Evolutionary conservation across 2,113 vertebrate species (phyloP).

Genomic region (Nothobranchius furzeri): DNA sequence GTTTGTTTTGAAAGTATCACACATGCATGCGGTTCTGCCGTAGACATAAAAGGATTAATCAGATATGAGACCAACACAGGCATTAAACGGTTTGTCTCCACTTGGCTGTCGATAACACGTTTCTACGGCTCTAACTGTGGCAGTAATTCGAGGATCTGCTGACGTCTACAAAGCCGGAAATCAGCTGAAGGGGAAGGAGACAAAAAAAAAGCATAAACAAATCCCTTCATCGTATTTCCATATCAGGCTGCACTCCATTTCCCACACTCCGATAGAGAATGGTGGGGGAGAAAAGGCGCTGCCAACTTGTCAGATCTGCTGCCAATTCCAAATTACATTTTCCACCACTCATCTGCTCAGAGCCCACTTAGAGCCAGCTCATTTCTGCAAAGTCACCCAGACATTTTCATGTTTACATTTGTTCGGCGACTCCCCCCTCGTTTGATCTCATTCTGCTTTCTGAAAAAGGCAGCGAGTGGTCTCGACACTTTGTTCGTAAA

Average conservation of each 20-base stretch:
- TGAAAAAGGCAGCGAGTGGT: constrained; percentile 8
- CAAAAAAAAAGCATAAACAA: not conserved
- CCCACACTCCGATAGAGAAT: constrained; percentile 45
- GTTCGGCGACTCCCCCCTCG: constrained; percentile 17
- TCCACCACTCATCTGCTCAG: constrained; percentile 62
- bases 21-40: not conserved
- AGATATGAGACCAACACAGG: constrained; percentile 2
- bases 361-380: constrained; percentile 38
- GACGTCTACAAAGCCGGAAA: constrained; percentile 27
- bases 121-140: constrained; percentile 10
- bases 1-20: constrained; percentile 18
- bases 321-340: constrained; percentile 65
- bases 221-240: constrained; percentile 52
- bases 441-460: constrained; percentile 40
- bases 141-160: constrained; percentile 34
- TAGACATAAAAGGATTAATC: not conserved
- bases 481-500: not conserved
- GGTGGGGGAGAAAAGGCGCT: constrained; percentile 19
- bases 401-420: constrained; percentile 53
- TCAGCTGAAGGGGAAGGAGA: constrained; percentile 3
- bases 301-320: constrained; percentile 60
- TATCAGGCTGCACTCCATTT: constrained; percentile 41
- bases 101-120: constrained; percentile 30
- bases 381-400: constrained; percentile 57
- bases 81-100: not conserved